Percentiles rank a stretch among this genome's conserved stretches.
Evolutionary conservation across 2,797 vertebrate genomes (phyloP).

Genomic region (Gallinago stenura): DNA sequence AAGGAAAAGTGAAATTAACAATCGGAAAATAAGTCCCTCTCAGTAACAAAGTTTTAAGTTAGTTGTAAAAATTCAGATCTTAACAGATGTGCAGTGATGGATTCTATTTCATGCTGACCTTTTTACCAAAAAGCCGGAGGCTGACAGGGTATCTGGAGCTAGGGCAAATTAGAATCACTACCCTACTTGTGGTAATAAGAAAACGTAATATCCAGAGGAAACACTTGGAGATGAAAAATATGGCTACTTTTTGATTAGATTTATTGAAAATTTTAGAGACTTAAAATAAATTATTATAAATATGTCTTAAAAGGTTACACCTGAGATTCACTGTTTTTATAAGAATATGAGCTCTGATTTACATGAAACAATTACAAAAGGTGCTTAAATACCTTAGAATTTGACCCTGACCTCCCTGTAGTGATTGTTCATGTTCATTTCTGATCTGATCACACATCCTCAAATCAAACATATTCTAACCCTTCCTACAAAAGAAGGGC

Average conservation of each 20-base stretch:
- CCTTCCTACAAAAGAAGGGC: neutral
- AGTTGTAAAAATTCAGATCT: neutral
- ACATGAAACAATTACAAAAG: neutral
- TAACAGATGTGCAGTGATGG: neutral
- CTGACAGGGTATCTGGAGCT: neutral
- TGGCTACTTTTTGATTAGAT: neutral
- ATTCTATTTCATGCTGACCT: rapidly evolving
- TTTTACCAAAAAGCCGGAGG: neutral
- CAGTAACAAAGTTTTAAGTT: neutral
- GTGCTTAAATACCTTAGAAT: neutral
- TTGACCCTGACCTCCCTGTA: neutral
- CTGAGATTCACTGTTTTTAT: neutral
- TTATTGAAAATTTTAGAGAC: neutral
- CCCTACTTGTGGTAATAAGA: neutral
- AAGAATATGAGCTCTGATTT: neutral
- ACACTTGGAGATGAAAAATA: neutral
- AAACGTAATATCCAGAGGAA: neutral
- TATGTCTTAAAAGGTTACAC: neutral
- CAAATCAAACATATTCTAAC: neutral
- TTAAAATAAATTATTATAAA: neutral
- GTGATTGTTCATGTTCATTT: neutral
- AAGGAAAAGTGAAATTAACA: neutral
- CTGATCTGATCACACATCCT: neutral
- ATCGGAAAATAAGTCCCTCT: neutral
- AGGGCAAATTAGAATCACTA: neutral